Base-by-base conservation (phyloP, 2,797 vertebrate species). In the Galago senegalensis region DNA sequence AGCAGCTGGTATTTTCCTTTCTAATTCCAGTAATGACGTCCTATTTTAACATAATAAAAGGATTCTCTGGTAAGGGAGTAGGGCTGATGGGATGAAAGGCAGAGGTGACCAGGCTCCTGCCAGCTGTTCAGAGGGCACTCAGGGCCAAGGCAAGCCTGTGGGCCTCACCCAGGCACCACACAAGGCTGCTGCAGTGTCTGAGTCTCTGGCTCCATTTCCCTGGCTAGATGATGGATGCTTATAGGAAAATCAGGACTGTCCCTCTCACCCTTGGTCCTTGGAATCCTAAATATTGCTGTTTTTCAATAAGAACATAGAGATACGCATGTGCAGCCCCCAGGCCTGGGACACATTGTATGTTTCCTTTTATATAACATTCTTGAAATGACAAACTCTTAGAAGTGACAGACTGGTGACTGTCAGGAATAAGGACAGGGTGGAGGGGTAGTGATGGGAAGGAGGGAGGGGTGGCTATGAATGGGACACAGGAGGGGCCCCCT, bases 1-100 rank as follows among this genome's bases (percentile, higher is more conserved):
- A 88, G 90, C 97, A 95, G 94, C 92, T 97, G 97, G 77, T 83
- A 82, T 93, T 96, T 95, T 95, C 95, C 85, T 97, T 97, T 92
- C 96, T 93, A 91, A 96, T 93, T 89, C 93, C 43, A 87, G 93
- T 79, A 46, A n/a, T 61, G 49, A 75, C 0, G 43, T 91, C 73
- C 85, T 75, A 29, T 75, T 94, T 92, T 87, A 86, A 76, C 94
- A 95, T 75, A 92, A 95, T 72, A 61, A 87, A 92, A 79, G 93
- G 93, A 93, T 87, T 84, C 89, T 10, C 61, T 93, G 73, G 25
- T 7, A 37, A 1, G 3, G 53, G 49, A 23, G 25, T 10, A 20
- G 43, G 25, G 29, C 49, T 53, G 86, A 58, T 1, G 25, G 58
- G 40, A 91, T 60, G 49, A 83, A 76, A 91, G 29, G 56, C 86